Conservation (phyloP, 2,888 invertebrate species). For the Drosophila mettleri region DNA sequence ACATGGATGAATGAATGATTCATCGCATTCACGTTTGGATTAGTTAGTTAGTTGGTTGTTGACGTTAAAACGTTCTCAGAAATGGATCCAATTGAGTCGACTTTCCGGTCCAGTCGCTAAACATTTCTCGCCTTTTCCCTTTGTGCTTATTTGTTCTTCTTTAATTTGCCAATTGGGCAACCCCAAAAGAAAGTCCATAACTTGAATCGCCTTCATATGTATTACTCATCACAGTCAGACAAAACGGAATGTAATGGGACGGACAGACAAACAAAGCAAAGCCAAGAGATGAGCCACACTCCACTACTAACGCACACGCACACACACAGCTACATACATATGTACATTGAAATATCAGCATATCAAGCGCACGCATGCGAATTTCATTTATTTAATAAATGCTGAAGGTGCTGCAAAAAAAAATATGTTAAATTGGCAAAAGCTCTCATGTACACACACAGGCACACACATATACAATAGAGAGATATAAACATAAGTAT, state of each 20-base stretch:
- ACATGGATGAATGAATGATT: constrained; percentile 33
- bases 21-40: constrained; percentile 28
- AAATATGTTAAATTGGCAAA: constrained; percentile 32
- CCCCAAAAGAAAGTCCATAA: constrained; percentile 58
- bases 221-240: constrained; percentile 46
- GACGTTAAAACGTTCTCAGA: constrained; percentile 41
- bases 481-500: not conserved
- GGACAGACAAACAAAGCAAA: constrained; percentile 41
- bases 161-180: constrained; percentile 49
- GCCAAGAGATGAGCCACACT: constrained; percentile 36
- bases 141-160: constrained; percentile 11
- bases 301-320: not conserved
- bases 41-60: constrained; percentile 35
- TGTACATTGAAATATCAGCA: not conserved
- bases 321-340: constrained; percentile 1
- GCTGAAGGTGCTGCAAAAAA: constrained; percentile 12
- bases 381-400: constrained; percentile 51
- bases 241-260: constrained; percentile 29
- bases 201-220: constrained; percentile 10
- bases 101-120: constrained; percentile 56
- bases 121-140: constrained; percentile 19
- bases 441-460: not conserved
- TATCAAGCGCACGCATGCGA: constrained; percentile 39
- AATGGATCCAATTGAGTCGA: constrained; percentile 56
- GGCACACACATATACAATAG: not conserved